Conservation (phyloP, 2,888 invertebrate genomes). For the Criorhina ranunculi region DNA sequence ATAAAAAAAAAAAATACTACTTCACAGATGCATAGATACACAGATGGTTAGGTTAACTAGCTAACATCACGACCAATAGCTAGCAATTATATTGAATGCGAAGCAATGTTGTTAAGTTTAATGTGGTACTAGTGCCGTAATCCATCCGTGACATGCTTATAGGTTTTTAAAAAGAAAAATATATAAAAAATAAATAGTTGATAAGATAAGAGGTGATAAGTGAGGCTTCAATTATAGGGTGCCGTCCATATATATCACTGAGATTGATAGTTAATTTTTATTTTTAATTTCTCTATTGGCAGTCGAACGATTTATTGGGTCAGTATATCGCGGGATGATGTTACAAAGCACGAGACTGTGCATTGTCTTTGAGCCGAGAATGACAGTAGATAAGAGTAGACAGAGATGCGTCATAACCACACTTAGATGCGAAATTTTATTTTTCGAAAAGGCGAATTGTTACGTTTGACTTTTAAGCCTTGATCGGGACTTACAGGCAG, state of each 20-base stretch:
- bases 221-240: neutral
- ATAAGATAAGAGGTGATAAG: constrained; percentile 4
- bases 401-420: no score
- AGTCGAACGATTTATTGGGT: neutral
- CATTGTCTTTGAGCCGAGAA: neutral
- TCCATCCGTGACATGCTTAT: neutral
- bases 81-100: neutral
- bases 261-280: neutral
- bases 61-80: constrained; percentile 1
- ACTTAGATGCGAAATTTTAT: no score
- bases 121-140: neutral
- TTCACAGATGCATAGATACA: constrained; percentile 5
- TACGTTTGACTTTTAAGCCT: no score
- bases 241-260: neutral
- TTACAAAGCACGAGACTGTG: no score
- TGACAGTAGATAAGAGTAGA: neutral
- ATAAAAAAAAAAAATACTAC: neutral
- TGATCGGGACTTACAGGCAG: no score
- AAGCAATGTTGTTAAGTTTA: neutral
- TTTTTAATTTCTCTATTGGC: neutral
- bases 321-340: neutral
- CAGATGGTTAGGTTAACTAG: neutral
- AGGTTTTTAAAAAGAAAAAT: neutral
- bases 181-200: neutral
- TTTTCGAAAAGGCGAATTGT: no score